phyloP scores from a whole-genome alignment of 2,888 invertebrate species.

The Byasa hedistus region DNA sequence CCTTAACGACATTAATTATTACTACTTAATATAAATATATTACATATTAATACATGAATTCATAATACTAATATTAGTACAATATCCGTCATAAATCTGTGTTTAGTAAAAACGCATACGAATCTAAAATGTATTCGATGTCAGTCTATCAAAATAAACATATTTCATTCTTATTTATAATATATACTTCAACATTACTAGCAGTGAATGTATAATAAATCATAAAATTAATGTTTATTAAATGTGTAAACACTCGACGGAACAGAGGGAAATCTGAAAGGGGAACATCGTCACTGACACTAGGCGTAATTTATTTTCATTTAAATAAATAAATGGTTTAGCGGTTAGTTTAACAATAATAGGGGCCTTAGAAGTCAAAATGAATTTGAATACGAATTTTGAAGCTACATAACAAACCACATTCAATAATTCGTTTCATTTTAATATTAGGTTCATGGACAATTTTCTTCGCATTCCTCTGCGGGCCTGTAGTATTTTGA shows the following conservation, averaged over 20 bases:
- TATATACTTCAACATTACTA: not conserved
- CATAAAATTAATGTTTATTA: conserved; percentile 3
- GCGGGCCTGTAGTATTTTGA: too few relatives aligned
- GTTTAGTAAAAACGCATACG: not conserved
- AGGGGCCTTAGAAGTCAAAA: conserved; percentile 63
- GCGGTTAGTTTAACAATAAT: conserved; percentile 51
- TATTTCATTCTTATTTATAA: not conserved
- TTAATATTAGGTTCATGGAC: conserved; percentile 34
- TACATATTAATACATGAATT: too few relatives aligned
- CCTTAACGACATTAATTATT: not conserved
- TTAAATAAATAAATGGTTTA: conserved; percentile 51
- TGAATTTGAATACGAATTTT: conserved; percentile 60
- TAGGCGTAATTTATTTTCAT: conserved; percentile 60
- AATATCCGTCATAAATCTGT: too few relatives aligned
- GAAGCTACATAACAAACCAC: conserved; percentile 54
- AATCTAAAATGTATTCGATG: not conserved
- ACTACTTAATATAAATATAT: too few relatives aligned
- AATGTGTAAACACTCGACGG: conserved; percentile 2
- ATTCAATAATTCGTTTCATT: conserved; percentile 58
- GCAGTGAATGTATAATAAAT: not conserved
- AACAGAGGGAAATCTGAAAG: conserved; percentile 13
- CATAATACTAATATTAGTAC: too few relatives aligned
- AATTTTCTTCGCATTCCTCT: too few relatives aligned
- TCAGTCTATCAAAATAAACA: not conserved
- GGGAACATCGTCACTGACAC: conserved; percentile 29